A percentile compares a stretch with the other conserved stretches of the same genome.
Evolutionary conservation across 2,888 invertebrate genomes (phyloP).

Genomic region (Diaprepes abbreviatus): DNA sequence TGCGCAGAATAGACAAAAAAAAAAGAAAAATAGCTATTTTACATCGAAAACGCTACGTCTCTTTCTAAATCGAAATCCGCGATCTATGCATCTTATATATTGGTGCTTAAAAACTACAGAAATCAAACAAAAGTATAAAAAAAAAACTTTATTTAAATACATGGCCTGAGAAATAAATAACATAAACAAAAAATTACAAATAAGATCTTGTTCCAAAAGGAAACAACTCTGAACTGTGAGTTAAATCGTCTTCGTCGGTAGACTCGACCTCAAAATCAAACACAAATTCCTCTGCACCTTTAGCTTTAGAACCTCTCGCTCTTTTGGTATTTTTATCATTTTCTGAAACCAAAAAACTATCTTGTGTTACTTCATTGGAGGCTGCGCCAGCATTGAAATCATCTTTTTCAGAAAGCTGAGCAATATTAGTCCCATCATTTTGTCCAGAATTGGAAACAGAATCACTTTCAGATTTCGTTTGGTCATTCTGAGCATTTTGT

Average conservation of each 20-base stretch:
- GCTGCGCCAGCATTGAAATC: slow-evolving; percentile 25
- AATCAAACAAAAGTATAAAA: too few relatives aligned
- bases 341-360: slow-evolving; percentile 30
- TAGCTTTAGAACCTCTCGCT: background rate
- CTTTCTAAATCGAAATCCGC: too few relatives aligned
- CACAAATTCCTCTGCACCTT: slow-evolving; percentile 12
- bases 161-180: background rate
- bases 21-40: too few relatives aligned
- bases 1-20: too few relatives aligned
- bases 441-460: background rate
- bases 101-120: too few relatives aligned
- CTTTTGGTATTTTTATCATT: slow-evolving; percentile 13
- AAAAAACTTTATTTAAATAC: background rate
- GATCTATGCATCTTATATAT: too few relatives aligned
- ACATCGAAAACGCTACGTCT: too few relatives aligned
- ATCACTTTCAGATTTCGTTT: background rate
- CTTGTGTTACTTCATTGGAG: slow-evolving; percentile 32
- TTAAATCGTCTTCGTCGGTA: slow-evolving; percentile 50
- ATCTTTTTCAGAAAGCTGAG: slow-evolving; percentile 7
- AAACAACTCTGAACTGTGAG: slow-evolving; percentile 52
- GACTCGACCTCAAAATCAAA: slow-evolving; percentile 18
- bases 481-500: background rate
- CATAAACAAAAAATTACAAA: slow-evolving; percentile 47
- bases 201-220: slow-evolving; percentile 54
- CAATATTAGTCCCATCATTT: background rate